Base-by-base conservation (phyloP, 1,140 invertebrate species). In the Ladona fulva region DNA sequence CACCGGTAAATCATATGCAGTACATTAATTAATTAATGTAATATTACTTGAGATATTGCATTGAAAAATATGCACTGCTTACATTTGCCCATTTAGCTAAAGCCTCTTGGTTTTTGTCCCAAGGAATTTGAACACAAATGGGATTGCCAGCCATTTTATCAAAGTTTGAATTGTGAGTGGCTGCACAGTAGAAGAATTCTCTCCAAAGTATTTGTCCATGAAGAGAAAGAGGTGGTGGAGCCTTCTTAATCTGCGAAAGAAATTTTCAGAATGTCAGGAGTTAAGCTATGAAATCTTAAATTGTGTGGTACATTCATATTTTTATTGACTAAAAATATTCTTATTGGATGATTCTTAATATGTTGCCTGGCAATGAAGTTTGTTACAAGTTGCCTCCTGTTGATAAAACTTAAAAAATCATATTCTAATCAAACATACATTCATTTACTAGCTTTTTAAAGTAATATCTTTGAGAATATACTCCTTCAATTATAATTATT, bases 41-140 rank as follows among this genome's bases (percentile, higher is more conserved):
- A 76, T 74, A 24, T 78, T 7, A 42, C 19, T 79, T n/a, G 22
- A 74, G 0, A 76, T 5, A 1, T 75, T 16, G 42, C 75, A 5
- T 29, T 74, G 37, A 22, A 76, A 24, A 73, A 37, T 37, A n/a
- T 74, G 80, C 80, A 75, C 74, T 78, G 89, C 90, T 90, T 87
- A 94, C 94, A 87, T 92, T 94, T 25, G 94, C 93, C 95, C 94
- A 97, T 85, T 95, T 96, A 0, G 92, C 91, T 11, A 96, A 85
- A 25, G 93, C 94, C 81, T 94, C 92, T 25, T 89, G 87, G 84
- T 96, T 95, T 81, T 91, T 92, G 82, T 96, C 93, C 95, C 95
- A 97, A 0, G 94, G 94, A 81, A 97, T 95, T 85, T 96, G 94
- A 0, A 96, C 91, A 85, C 95, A 97, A 80, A 96, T 94, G 0